Base-by-base conservation (phyloP, 2,113 vertebrate genomes). In the Myodes glareolus region DNA sequence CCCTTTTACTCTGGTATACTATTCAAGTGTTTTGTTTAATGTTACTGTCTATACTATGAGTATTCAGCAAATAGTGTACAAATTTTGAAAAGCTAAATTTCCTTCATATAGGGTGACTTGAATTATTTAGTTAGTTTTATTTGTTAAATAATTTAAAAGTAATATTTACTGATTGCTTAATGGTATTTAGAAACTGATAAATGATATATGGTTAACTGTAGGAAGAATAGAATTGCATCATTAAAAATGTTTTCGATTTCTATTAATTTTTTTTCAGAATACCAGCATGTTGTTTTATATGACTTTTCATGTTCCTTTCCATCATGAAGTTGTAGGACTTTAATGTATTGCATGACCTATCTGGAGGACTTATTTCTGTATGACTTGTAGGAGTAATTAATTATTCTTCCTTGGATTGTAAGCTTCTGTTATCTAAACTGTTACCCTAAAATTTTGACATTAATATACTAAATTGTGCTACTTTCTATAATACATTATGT, bases 81-180 rank as follows among this genome's bases (percentile, higher is more conserved):
- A 36, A 3, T 73, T 92, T 92, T 94, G 76, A 86, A 95, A 96
- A 67, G 33, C 29, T 47, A 73, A 63, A 23, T 65, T 96, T 91
- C 45, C 17, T 91, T 92, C n/a, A 42, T 61, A 5, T 42, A 33
- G 17, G 27, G 55, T 92, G 16, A 93, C 21, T 42, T 90, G 63
- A 88, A 39, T 94, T 92, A 52, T 19, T 91, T 78, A 65, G 27
- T 85, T 36, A 45, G 16, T 87, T 97, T 93, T 95, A n/a, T 50
- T 92, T 87, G 29, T 77, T 91, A 84, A 68, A 75, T 70, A 77
- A 90, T 68, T 92, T 94, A 90, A 23, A 84, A 81, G 89, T 78
- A 65, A 23, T 80, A 36, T 93, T n/a, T 89, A 82, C 12, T 77
- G 45, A 72, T 68, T 91, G 9, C 23, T 39, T 91, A 50, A 65